These are phyloP conservation scores for Podargus strigoides DNA, from an alignment of 2,797 vertebrate species.

Conservation along the genomic window DNA sequence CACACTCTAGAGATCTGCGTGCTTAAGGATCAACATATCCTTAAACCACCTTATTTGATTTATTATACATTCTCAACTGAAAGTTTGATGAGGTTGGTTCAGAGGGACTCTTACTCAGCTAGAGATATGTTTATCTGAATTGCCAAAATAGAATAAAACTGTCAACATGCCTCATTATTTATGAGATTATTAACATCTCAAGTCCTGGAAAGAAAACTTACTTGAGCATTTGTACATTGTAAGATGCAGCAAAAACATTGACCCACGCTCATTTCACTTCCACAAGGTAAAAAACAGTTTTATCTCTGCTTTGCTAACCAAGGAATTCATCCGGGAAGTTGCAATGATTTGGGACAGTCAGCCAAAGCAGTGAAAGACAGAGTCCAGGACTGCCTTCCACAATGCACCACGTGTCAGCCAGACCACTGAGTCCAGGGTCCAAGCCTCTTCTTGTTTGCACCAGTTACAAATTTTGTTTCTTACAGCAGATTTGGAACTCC, in stretches of 20 bases:
- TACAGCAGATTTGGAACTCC: neutral
- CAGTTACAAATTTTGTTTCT: neutral
- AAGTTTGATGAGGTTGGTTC: neutral
- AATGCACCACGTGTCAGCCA: neutral
- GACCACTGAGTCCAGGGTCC: neutral
- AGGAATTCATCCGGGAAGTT: neutral
- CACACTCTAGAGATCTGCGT: neutral
- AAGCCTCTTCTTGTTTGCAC: neutral
- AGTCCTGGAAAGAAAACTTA: neutral
- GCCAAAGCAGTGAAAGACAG: neutral
- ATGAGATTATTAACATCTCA: neutral
- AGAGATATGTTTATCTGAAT: neutral
- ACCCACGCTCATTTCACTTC: neutral
- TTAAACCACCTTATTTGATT: neutral
- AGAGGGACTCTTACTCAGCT: neutral
- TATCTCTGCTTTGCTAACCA: neutral
- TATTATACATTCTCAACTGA: neutral
- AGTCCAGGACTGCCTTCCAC: neutral
- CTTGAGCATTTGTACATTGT: neutral
- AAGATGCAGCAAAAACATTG: neutral
- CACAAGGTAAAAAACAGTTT: neutral
- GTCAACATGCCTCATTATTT: neutral
- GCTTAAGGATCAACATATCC: neutral
- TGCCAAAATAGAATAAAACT: neutral
- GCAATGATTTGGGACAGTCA: neutral